Evolutionary conservation across 2,113 vertebrate genomes (phyloP).

Genomic region (Nycticebus coucang): DNA sequence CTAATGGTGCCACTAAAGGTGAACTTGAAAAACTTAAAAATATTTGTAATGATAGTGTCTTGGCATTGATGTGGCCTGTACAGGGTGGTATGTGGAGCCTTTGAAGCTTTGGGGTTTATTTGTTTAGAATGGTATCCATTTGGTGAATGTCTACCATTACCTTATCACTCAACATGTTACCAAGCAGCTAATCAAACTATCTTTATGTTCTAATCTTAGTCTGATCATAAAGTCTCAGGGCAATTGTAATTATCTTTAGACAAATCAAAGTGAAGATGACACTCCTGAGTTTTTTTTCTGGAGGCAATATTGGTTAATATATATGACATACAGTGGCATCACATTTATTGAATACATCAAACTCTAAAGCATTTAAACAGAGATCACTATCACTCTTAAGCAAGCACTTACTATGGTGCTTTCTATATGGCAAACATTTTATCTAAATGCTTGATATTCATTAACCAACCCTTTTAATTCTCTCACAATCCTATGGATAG

Average conservation of each 20-base stretch:
- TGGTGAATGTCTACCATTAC: background rate
- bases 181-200: background rate
- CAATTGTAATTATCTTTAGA: constrained; percentile 42
- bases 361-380: constrained; percentile 46
- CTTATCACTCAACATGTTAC: background rate
- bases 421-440: background rate
- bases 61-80: background rate
- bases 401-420: background rate
- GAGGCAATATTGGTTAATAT: constrained; percentile 51
- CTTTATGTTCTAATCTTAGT: background rate
- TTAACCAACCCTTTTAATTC: background rate
- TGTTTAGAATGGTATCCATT: constrained; percentile 5
- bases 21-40: background rate
- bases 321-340: background rate
- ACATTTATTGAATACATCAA: constrained; percentile 64
- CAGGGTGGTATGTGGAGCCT: background rate
- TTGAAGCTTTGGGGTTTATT: background rate
- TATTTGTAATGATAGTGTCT: background rate
- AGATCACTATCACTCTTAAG: background rate
- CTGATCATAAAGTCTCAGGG: background rate
- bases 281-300: background rate
- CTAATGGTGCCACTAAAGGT: background rate
- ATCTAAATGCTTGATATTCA: background rate
- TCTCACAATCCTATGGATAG: background rate
- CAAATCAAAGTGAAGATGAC: background rate